Conservation (phyloP, 1,140 invertebrate species). For the Anthonomus grandis region DNA sequence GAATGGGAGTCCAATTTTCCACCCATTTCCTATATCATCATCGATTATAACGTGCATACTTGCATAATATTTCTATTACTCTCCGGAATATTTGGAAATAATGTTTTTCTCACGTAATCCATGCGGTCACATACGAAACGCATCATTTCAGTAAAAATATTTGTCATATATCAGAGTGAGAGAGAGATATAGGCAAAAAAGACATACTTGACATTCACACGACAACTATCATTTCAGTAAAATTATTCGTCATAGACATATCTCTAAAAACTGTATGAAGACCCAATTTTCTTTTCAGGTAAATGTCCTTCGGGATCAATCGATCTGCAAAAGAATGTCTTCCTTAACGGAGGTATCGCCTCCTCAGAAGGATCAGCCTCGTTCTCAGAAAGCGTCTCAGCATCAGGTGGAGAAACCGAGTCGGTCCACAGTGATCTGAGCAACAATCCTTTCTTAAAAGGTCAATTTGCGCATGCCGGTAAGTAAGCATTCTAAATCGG, state of each 20-base stretch:
- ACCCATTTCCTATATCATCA: too few species aligned
- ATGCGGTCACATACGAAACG: too few species aligned
- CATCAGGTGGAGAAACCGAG: background rate
- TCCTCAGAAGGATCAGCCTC: conserved; percentile 3
- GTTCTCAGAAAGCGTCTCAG: conserved; percentile 8
- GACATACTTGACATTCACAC: background rate
- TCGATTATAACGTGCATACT: too few species aligned
- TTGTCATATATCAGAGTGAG: too few species aligned
- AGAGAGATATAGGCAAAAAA: too few species aligned
- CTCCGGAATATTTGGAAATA: too few species aligned
- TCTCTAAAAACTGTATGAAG: background rate
- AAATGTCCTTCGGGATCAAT: conserved; percentile 24
- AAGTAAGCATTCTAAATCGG: too few species aligned
- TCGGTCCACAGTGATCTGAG: conserved; percentile 23
- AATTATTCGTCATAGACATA: too few species aligned
- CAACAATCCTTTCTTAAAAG: conserved; percentile 27
- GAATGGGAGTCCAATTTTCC: too few species aligned
- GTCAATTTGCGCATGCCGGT: conserved; percentile 31
- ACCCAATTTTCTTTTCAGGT: conserved; percentile 3
- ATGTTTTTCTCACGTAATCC: too few species aligned
- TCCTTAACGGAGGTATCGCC: conserved; percentile 35
- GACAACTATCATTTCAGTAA: background rate
- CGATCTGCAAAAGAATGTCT: conserved; percentile 44
- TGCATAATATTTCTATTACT: too few species aligned
- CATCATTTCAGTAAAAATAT: too few species aligned